A percentile compares a stretch with the other conserved stretches of the same genome.
phyloP scores from a whole-genome alignment of 2,113 vertebrate genomes.

The Solea senegalensis region DNA sequence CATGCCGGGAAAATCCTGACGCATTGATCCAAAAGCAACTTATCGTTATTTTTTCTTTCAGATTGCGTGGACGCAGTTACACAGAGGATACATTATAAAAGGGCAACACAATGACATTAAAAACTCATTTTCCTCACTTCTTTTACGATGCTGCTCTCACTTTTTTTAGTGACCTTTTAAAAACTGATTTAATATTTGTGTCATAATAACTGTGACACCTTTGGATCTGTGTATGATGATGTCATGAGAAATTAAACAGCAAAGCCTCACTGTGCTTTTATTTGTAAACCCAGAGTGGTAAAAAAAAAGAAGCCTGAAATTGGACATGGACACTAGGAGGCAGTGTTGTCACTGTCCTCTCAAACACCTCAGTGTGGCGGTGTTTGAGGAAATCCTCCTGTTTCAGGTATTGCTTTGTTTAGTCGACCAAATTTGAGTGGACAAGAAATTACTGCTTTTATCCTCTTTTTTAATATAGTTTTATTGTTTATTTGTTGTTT shows the following conservation, averaged over 20 bases:
- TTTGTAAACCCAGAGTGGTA: background rate
- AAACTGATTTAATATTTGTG: background rate
- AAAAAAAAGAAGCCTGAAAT: background rate
- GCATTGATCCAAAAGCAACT: conserved; percentile 12
- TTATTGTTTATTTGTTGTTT: too few relatives aligned
- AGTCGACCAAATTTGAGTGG: background rate
- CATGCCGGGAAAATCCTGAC: conserved; percentile 2
- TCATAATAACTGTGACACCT: background rate
- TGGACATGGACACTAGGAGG: conserved; percentile 67
- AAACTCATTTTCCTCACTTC: conserved; percentile 20
- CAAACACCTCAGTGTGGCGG: background rate
- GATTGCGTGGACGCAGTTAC: background rate
- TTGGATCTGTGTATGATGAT: conserved; percentile 8
- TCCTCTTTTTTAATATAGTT: too few relatives aligned
- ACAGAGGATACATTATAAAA: background rate
- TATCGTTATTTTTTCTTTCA: conserved; percentile 7
- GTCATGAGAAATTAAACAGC: conserved; percentile 29
- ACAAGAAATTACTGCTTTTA: too few relatives aligned
- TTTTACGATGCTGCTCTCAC: conserved; percentile 4
- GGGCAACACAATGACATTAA: background rate
- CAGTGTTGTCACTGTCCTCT: conserved; percentile 73
- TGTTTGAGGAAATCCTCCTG: background rate
- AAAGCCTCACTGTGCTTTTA: conserved; percentile 11
- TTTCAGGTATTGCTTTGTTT: conserved; percentile 25
- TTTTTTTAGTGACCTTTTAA: conserved; percentile 14